Evolutionary conservation across 2,113 vertebrate genomes (phyloP).

Genomic region (Cheilinus undulatus): DNA sequence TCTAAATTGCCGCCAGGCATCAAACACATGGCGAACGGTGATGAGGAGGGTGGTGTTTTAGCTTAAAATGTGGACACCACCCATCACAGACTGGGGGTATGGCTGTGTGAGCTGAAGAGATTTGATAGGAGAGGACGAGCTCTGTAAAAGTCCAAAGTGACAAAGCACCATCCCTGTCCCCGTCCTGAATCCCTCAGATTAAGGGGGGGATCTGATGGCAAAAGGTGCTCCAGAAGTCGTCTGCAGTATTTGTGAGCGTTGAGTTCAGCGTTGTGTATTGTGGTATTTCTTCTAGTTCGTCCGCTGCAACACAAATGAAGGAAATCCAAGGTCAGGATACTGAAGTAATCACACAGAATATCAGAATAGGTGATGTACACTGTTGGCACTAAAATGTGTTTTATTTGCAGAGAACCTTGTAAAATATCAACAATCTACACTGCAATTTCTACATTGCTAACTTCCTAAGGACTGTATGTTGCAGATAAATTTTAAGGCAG

Average conservation of each 20-base stretch:
- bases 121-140: constrained; percentile 1
- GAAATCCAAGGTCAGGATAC: constrained; percentile 20
- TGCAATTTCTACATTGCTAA: neutral
- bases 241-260: neutral
- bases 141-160: constrained; percentile 44
- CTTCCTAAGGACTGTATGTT: neutral
- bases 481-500: neutral
- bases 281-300: constrained; percentile 43
- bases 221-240: constrained; percentile 18
- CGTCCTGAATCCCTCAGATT: neutral
- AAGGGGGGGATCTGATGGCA: rapidly evolving
- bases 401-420: neutral
- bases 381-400: neutral
- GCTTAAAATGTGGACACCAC: constrained; percentile 6
- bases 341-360: neutral
- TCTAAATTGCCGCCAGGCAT: neutral
- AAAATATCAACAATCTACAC: neutral
- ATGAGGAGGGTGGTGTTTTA: neutral
- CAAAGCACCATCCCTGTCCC: constrained; percentile 24
- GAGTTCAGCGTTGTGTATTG: constrained; percentile 59
- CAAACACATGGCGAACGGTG: neutral
- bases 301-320: constrained; percentile 35
- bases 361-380: no score
- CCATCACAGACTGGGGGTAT: neutral
- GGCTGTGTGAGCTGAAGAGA: neutral